Conservation (phyloP, 2,113 vertebrate genomes). For the Odontophorus gujanensis region DNA sequence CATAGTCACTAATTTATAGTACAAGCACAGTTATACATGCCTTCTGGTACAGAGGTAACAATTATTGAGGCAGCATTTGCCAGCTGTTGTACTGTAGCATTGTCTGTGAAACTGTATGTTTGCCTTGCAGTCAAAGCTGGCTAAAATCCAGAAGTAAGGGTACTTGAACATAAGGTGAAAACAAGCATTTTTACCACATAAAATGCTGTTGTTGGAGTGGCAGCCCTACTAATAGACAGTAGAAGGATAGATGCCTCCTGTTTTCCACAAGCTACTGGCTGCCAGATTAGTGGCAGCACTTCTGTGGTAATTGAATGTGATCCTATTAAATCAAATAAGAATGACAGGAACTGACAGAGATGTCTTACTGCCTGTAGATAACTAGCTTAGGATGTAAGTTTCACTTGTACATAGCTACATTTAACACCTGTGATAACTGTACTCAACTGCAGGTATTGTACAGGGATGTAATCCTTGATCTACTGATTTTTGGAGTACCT, state of each 20-base stretch:
- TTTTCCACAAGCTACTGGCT: neutral
- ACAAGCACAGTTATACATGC: neutral
- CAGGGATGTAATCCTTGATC: neutral
- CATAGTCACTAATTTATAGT: neutral
- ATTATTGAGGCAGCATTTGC: neutral
- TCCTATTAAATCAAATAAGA: neutral
- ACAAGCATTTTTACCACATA: fast-evolving
- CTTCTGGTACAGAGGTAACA: neutral
- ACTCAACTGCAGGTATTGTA: neutral
- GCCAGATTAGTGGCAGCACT: neutral
- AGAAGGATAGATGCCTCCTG: neutral
- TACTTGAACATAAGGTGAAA: neutral
- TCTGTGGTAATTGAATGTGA: neutral
- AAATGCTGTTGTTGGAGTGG: neutral
- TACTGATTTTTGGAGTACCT: neutral
- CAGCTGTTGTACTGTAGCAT: fast-evolving
- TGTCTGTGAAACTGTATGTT: neutral
- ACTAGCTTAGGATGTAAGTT: neutral
- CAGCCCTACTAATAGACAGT: fast-evolving
- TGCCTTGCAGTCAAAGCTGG: neutral
- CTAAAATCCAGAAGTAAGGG: neutral
- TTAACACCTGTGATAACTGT: neutral
- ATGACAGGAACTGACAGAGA: neutral
- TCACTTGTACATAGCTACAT: neutral
- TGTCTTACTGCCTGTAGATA: neutral